Evolutionary conservation across 2,113 vertebrate genomes (phyloP), one percentile per base, ranked within the genome.

Genomic region (Sceloporus tristichus): DNA sequence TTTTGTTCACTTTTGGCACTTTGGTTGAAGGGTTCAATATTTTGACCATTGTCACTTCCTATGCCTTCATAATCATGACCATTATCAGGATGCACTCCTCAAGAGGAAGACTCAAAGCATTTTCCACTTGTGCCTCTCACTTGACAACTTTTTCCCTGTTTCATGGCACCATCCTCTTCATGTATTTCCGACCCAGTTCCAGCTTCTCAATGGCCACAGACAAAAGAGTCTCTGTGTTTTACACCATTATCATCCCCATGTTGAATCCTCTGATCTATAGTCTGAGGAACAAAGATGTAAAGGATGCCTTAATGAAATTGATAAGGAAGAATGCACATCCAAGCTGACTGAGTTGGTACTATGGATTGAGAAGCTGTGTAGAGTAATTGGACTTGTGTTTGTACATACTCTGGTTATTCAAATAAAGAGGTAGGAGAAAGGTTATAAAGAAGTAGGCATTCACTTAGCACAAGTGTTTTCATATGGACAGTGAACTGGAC

Each of bases 241-340:
- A 96, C 29, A 94, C 92, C 0, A 48, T 95, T 4, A 76, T 95
- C 70, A 92, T 93, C 0, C 95, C 94, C 0, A 92, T 96, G 93
- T 66, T 96, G 87, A 96, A 95, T 4, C 96, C 96, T 6, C 13
- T 96, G 53, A 95, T 96, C 78, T 96, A 95, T 21, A 94, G 91
- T 9, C 56, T 59, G 56, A 59, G 56, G 14, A 59, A 59, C 56
- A 59, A 59, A 59, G 56, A 59, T 59, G 56, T 59, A 59, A 59
- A 59, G 56, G 56, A 10, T 59, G 56, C 56, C 56, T 59, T 59
- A n/a, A 93, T 42, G 73, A 88, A 85, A 48, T 53, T 73, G 34
- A 13, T 65, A 27, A 80, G 68, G 74, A 87, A 75, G 48, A 29
- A 29, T 79, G 29, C n/a, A 79, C 9, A 54, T 79, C 9, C 77